phyloP scores from a whole-genome alignment of 2,888 invertebrate species.

The Helleia helle region DNA sequence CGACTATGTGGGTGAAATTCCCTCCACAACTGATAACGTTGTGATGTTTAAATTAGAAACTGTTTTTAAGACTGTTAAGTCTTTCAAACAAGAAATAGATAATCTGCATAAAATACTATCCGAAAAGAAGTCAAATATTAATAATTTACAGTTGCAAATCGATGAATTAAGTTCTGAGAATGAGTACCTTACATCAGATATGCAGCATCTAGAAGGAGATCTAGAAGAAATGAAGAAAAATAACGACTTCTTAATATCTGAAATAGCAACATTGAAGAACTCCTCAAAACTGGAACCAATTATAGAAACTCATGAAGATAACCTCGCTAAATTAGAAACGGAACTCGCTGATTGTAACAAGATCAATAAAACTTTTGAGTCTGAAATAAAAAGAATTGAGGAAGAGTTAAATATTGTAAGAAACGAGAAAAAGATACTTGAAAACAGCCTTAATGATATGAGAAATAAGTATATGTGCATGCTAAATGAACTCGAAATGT shows the following conservation, averaged over 20 bases:
- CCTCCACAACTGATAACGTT: conserved; percentile 47
- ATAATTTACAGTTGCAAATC: conserved; percentile 68
- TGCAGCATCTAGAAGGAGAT: conserved; percentile 75
- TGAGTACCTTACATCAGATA: conserved; percentile 59
- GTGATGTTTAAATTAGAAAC: conserved; percentile 63
- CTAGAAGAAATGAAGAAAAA: conserved; percentile 79
- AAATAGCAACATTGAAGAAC: conserved; percentile 77
- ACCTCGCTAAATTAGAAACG: conserved; percentile 75
- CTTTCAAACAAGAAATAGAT: conserved; percentile 75
- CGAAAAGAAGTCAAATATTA: conserved; percentile 68
- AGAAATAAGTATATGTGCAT: conserved; percentile 70
- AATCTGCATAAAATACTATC: conserved; percentile 70
- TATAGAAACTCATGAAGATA: conserved; percentile 82
- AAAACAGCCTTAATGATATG: conserved; percentile 66
- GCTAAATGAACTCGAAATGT: conserved; percentile 50
- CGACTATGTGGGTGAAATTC: conserved; percentile 61
- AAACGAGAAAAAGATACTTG: conserved; percentile 55
- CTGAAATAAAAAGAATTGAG: conserved; percentile 73
- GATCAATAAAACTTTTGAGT: conserved; percentile 74
- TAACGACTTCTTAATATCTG: conserved; percentile 79
- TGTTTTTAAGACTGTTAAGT: conserved; percentile 69
- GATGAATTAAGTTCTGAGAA: conserved; percentile 69
- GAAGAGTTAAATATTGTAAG: conserved; percentile 63
- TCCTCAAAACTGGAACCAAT: conserved; percentile 80
- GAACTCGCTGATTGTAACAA: conserved; percentile 77